Conservation (phyloP, 2,113 vertebrate genomes). For the Pongo pygmaeus region DNA sequence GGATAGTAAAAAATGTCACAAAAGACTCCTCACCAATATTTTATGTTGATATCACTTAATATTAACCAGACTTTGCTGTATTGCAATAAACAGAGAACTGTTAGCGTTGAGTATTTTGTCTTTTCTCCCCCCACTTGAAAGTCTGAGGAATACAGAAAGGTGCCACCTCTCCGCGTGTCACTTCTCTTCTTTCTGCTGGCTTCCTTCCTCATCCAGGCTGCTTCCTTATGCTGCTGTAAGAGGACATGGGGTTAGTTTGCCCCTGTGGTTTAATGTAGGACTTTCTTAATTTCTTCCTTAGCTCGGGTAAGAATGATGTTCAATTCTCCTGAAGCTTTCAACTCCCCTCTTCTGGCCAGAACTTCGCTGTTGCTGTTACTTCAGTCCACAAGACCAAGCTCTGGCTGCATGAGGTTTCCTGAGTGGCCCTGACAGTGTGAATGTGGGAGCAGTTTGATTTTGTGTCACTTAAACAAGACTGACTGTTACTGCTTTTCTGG, state of each 20-base stretch:
- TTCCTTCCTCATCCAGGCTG: neutral
- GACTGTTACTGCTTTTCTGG: neutral
- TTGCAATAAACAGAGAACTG: slow-evolving; percentile 97
- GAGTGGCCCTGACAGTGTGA: neutral
- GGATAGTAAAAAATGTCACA: slow-evolving; percentile 89
- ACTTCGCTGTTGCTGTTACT: rapidly evolving
- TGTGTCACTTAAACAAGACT: neutral
- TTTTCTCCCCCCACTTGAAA: slow-evolving; percentile 55
- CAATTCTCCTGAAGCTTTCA: neutral
- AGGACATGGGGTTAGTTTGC: neutral
- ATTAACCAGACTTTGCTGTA: slow-evolving; percentile 98
- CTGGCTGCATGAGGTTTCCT: neutral
- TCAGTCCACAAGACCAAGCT: neutral
- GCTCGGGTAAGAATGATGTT: neutral
- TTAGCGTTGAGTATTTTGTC: slow-evolving; percentile 82
- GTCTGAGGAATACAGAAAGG: neutral
- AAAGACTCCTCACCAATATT: slow-evolving; percentile 90
- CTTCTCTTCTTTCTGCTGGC: neutral
- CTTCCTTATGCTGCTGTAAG: neutral
- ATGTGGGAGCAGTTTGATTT: neutral
- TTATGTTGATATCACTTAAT: slow-evolving; percentile 92
- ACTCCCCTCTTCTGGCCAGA: neutral
- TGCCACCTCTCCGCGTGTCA: rapidly evolving
- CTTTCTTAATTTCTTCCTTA: neutral
- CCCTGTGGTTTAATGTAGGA: neutral